phyloP scores from a whole-genome alignment of 2,888 invertebrate species.

The Xanthia icteritia region DNA sequence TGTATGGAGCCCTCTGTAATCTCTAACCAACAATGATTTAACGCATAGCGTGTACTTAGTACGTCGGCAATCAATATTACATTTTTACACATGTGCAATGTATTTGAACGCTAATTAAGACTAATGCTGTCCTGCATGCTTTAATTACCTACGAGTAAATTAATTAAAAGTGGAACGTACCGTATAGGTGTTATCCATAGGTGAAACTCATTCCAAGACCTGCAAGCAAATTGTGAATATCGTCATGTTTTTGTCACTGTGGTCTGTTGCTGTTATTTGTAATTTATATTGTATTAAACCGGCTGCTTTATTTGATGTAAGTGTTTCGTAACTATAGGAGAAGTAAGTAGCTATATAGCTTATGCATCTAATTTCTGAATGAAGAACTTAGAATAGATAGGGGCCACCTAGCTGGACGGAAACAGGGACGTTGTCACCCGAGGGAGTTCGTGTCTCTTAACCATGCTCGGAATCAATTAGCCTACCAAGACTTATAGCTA shows the following conservation, averaged over 20 bases:
- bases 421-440: background rate
- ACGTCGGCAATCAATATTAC: background rate
- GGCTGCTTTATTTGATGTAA: slow-evolving; percentile 33
- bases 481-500: background rate
- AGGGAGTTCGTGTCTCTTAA: background rate
- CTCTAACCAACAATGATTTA: background rate
- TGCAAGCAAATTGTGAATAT: slow-evolving; percentile 11
- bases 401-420: background rate
- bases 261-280: slow-evolving; percentile 12
- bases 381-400: background rate
- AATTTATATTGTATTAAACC: slow-evolving; percentile 30
- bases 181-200: background rate
- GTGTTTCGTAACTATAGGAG: slow-evolving; percentile 11
- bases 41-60: no score
- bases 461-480: background rate
- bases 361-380: background rate
- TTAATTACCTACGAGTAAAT: slow-evolving; percentile 32
- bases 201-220: slow-evolving; percentile 1
- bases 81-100: slow-evolving; percentile 2
- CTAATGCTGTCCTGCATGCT: slow-evolving; percentile 53
- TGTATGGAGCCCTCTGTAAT: background rate
- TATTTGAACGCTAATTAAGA: slow-evolving; percentile 51
- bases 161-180: slow-evolving; percentile 7
- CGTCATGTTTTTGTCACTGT: slow-evolving; percentile 27
- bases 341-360: background rate